Conservation (phyloP, 2,113 vertebrate species). For the Aix galericulata region DNA sequence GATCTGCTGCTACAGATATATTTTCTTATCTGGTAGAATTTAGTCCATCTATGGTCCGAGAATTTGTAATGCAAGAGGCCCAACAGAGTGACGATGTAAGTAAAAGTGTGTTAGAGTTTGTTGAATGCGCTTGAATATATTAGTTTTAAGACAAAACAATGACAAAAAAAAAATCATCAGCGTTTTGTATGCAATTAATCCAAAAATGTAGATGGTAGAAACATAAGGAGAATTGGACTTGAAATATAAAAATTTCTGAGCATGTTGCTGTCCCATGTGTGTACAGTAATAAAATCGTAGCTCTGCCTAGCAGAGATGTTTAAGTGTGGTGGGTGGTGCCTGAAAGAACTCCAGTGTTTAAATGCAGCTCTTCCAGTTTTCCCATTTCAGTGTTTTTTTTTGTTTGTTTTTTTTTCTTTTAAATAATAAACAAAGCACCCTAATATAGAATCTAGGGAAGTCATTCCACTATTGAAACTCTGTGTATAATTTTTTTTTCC, state of each 20-base stretch:
- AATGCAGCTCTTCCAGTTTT: neutral
- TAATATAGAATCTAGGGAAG: neutral
- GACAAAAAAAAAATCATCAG: neutral
- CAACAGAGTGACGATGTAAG: slow-evolving; percentile 98
- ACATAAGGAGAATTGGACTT: neutral
- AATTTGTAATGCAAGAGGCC: slow-evolving; percentile 99
- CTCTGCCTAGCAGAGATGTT: neutral
- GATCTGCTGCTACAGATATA: slow-evolving; percentile 97
- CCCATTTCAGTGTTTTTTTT: neutral
- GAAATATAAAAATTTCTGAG: neutral
- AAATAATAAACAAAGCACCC: no score
- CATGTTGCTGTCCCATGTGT: neutral
- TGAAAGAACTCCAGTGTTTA: neutral
- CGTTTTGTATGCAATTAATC: neutral
- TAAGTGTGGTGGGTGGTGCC: neutral
- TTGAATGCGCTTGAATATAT: neutral
- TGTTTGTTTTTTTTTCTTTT: no score
- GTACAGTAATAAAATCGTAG: no score
- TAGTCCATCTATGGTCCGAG: slow-evolving; percentile 98
- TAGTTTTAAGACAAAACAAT: neutral
- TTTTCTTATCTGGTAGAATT: slow-evolving; percentile 99
- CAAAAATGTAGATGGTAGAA: neutral
- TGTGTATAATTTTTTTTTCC: neutral
- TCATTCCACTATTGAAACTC: fast-evolving
- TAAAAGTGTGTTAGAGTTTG: neutral